Conservation (phyloP, 2,797 vertebrate species). For the Avahi laniger region DNA sequence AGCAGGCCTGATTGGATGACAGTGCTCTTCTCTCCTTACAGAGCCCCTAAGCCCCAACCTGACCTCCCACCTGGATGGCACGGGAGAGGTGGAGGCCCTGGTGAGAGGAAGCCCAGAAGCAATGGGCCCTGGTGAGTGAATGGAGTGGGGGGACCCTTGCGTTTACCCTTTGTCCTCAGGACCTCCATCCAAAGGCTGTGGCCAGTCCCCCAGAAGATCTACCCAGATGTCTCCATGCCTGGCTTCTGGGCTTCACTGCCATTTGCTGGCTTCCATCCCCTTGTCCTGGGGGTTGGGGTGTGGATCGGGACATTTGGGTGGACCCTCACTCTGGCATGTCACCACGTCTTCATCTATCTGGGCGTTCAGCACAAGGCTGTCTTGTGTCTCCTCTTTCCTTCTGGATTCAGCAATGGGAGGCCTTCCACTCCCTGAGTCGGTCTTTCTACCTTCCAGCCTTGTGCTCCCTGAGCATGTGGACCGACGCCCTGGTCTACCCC, state of each 20-base stretch:
- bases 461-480: background rate
- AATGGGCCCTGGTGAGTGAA: background rate
- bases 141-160: background rate
- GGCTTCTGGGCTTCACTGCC: background rate
- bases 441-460: background rate
- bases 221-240: background rate
- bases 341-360: background rate
- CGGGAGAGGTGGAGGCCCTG: background rate
- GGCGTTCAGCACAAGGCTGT: background rate
- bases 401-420: background rate
- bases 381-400: background rate
- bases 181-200: background rate
- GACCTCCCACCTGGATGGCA: background rate
- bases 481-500: background rate
- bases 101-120: background rate
- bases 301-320: background rate
- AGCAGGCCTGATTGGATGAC: background rate
- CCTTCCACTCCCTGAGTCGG: background rate
- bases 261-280: background rate
- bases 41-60: background rate
- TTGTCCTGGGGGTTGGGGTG: background rate
- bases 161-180: background rate
- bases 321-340: background rate
- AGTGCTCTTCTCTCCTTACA: conserved; percentile 11
- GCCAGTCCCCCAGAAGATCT: background rate